Base-by-base conservation (phyloP, 2,888 invertebrate species). In the Drosophila vallismaia region DNA sequence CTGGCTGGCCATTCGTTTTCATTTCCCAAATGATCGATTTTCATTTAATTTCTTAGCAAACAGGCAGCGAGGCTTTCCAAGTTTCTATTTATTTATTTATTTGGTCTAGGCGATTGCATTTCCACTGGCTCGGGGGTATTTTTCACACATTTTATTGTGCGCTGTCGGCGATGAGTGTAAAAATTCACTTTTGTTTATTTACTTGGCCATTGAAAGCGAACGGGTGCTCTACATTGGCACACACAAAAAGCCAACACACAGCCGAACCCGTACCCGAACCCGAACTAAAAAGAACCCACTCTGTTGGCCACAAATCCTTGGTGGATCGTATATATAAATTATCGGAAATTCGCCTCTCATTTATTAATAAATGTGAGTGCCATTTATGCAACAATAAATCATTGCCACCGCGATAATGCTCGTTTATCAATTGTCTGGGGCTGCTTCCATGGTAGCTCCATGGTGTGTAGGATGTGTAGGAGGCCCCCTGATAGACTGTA, bases 141-240 rank as follows among this genome's bases (percentile, higher is more conserved):
- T 81, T 76, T 81, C 86, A 81, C 81, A 82, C 81, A 81, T 85
- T 81, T 87, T 74, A 81, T 87, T 85, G 79, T 58, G 50, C 64
- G 64, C 76, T 77, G 69, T 54, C 77, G 44, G 48, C 70, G 57
- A 59, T 79, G 83, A 79, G 81, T 86, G 85, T 81, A 79, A 86
- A 64, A 87, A 82, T 79, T 68, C 82, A 71, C 67, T 62, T 85
- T 82, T 82, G 88, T 82, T 82, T 82, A 82, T 82, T 82, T 82
- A 82, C 82, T 82, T 79, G 88, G 83, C 83, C 88, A 82, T 85
- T 87, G 67, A 64, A 71, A 63, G 51, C 53, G 28, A 68, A 74
- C 69, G 63, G 51, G 45, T 84, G 87, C 84, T 86, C 82, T 66
- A 80, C 68, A 86, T 74, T 68, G 82, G 38, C 64, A 50, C 46